Percentiles rank a stretch among this genome's conserved stretches.
Conservation (phyloP, 2,888 invertebrate species). For the Polydrusus pterygomalis region DNA sequence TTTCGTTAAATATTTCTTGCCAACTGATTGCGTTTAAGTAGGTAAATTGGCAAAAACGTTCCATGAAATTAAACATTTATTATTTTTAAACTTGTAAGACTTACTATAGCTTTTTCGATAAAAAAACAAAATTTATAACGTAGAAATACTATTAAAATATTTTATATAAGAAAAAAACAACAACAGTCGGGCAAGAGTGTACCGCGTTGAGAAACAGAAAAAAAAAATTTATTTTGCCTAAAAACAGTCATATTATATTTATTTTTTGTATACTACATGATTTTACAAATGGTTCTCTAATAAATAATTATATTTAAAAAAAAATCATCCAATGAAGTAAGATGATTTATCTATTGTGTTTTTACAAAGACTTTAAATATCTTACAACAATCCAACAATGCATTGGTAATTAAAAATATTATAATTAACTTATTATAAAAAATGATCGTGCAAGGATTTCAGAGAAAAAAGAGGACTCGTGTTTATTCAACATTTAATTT, state of each 20-base stretch:
- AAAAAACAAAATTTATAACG: no score
- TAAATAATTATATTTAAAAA: no score
- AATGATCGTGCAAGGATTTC: constrained; percentile 3
- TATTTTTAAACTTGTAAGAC: neutral
- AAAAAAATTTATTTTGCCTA: no score
- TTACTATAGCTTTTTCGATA: no score
- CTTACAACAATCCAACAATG: neutral
- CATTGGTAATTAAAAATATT: constrained; percentile 29
- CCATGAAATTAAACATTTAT: neutral
- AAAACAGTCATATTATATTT: no score
- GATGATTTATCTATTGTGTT: constrained; percentile 1
- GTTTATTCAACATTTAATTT: constrained; percentile 14
- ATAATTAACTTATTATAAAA: constrained; percentile 8
- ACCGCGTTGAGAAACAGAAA: neutral
- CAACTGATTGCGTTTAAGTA: neutral
- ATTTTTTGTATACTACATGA: no score
- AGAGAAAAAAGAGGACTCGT: constrained; percentile 19
- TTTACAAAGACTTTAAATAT: no score
- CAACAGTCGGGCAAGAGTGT: neutral
- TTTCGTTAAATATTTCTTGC: neutral
- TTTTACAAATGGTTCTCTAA: no score
- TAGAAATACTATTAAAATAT: no score
- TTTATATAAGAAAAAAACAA: neutral
- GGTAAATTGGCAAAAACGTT: no score
- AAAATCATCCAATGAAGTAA: no score